These are phyloP conservation scores for Champsocephalus gunnari DNA, from an alignment of 2,797 vertebrate species.

Conservation along the genomic window DNA sequence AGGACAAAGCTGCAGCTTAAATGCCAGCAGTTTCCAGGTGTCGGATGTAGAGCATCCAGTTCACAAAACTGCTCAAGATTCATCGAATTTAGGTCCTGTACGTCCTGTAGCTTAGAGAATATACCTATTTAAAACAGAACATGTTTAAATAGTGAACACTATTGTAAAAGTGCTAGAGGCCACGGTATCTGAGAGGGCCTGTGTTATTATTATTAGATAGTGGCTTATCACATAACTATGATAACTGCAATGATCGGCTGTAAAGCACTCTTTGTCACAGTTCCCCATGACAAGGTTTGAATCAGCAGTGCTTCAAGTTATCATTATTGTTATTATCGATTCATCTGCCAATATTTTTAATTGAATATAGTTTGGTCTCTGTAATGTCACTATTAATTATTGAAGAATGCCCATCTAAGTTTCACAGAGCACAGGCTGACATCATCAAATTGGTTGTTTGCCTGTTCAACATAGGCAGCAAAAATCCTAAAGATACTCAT, in stretches of 20 bases:
- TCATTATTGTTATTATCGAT: neutral
- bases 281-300: neutral
- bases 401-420: neutral
- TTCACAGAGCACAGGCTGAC: neutral
- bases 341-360: neutral
- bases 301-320: neutral
- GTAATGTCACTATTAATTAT: neutral
- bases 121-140: neutral
- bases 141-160: neutral
- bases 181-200: neutral
- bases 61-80: constrained; percentile 16
- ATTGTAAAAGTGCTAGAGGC: neutral
- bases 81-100: neutral
- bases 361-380: neutral
- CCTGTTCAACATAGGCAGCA: too few species aligned
- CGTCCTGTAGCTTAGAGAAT: neutral
- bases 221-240: neutral
- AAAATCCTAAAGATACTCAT: neutral
- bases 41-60: neutral
- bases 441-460: neutral
- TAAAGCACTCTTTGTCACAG: neutral
- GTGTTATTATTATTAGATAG: neutral
- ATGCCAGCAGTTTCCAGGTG: neutral
- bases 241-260: neutral
- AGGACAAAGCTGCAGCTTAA: constrained; percentile 4